A percentile compares a stretch with the other conserved stretches of the same genome.
These are phyloP conservation scores for Thamnophis elegans DNA, from an alignment of 2,797 vertebrate species.

Conservation along the genomic window DNA sequence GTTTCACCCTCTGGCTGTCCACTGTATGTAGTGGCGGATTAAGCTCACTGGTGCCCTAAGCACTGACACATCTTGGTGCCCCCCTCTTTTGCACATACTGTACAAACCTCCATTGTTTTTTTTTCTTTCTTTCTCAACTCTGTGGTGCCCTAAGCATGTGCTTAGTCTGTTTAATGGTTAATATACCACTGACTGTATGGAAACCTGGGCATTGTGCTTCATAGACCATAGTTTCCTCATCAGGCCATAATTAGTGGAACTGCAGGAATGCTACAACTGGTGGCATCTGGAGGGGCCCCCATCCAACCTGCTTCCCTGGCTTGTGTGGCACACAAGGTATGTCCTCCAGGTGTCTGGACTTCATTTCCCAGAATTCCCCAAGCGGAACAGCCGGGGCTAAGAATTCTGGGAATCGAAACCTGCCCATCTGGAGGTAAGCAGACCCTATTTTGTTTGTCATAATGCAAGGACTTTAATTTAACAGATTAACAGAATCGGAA, in stretches of 20 bases:
- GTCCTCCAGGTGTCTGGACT: background rate
- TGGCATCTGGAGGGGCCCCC: background rate
- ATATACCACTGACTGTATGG: no score
- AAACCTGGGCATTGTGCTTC: background rate
- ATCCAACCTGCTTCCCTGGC: background rate
- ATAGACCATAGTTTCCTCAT: background rate
- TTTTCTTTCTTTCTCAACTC: no score
- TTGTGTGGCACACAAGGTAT: background rate
- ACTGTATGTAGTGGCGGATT: no score
- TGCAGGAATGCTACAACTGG: background rate
- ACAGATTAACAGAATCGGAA: no score
- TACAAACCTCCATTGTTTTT: no score
- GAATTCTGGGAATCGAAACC: background rate
- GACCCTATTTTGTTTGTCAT: background rate
- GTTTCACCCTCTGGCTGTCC: background rate
- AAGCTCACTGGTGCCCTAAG: no score
- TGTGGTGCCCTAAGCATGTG: no score
- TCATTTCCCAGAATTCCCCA: background rate
- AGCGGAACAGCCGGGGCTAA: background rate
- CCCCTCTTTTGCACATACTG: no score
- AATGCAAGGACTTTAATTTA: background rate
- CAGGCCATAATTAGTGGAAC: background rate
- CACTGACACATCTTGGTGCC: no score
- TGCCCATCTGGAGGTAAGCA: background rate
- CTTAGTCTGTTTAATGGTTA: no score